Base-by-base conservation (phyloP, 1,140 invertebrate species). In the Telenomus remus region DNA sequence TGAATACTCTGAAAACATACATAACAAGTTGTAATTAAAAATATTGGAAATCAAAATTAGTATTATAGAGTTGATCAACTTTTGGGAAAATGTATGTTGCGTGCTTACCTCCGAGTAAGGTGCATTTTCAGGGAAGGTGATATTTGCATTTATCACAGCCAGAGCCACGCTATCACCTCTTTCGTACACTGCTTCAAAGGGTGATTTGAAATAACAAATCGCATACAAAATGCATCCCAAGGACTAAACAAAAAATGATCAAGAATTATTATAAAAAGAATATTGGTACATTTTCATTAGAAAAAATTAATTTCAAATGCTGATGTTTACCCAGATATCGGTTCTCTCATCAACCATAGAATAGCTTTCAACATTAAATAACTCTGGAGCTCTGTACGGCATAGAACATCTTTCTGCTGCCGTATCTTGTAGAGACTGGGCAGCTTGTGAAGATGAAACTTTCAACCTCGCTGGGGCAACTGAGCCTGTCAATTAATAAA, bases 371-470 rank as follows among this genome's bases (percentile, higher is more conserved):
- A 96, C 94, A 79, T 94, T 94, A 80, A 97, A 97, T 27, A 97
- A 87, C 88, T 97, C 95, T 12, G 95, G 96, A 13, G 95, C 94
- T 81, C 94, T 89, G 80, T 96, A 97, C 9, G 94, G 92, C 92
- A 97, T 96, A 14, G 94, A 95, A 84, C 94, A 95, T 72, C 93
- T 89, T 88, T 96, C 95, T 56, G 93, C 93, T 6, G 95, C 95
- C 49, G 92, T 83, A 84, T 97, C 96, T 87, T 96, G 93, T 12
- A 96, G 81, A 49, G 89, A 87, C 79, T 93, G 92, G 0, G 94
- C 94, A 79, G 95, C 93, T 66, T 91, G 90, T 43, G 91, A 89
- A 2, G 91, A 92, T 56, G 90, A 92, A n/a, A 96, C 91, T 83
- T 94, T 92, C 7, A 95, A 89, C 79, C 93, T 89, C 0, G 94